These are phyloP conservation scores for Ciconia maguari DNA, from an alignment of 2,113 vertebrate genomes.

Conservation along the genomic window DNA sequence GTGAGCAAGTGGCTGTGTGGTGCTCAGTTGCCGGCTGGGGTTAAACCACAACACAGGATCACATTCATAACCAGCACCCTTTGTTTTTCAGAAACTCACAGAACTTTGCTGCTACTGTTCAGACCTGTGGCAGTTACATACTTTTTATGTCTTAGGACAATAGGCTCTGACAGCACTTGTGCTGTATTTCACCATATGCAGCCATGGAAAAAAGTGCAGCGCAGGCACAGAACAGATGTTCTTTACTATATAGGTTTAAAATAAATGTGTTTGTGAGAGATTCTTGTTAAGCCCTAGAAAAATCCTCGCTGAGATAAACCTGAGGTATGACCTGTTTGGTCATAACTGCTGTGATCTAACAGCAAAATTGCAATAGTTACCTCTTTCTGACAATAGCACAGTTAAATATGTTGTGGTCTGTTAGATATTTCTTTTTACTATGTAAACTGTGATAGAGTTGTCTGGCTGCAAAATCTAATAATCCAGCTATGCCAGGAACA, in stretches of 20 bases:
- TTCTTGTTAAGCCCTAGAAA: conserved; percentile 21
- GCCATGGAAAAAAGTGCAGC: not conserved
- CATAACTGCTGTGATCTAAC: not conserved
- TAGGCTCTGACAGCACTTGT: not conserved
- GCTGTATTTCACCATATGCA: not conserved
- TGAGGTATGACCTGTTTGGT: not conserved
- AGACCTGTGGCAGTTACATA: not conserved
- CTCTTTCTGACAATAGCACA: not conserved
- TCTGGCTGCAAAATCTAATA: not conserved
- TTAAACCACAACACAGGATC: not conserved
- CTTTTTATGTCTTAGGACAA: not conserved
- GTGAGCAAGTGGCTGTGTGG: too few relatives aligned
- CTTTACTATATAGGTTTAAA: conserved; percentile 17
- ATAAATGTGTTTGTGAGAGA: not conserved
- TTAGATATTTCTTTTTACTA: not conserved
- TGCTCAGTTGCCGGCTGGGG: too few relatives aligned
- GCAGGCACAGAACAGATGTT: not conserved
- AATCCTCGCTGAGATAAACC: not conserved
- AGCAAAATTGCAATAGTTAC: not conserved
- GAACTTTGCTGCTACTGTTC: not conserved
- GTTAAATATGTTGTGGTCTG: not conserved
- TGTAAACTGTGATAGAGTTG: not conserved
- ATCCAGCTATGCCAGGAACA: not conserved
- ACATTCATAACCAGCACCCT: not conserved
- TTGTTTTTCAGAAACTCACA: not conserved